phyloP scores from a whole-genome alignment of 2,797 vertebrate species.

The Hypotaenidia philippensis region DNA sequence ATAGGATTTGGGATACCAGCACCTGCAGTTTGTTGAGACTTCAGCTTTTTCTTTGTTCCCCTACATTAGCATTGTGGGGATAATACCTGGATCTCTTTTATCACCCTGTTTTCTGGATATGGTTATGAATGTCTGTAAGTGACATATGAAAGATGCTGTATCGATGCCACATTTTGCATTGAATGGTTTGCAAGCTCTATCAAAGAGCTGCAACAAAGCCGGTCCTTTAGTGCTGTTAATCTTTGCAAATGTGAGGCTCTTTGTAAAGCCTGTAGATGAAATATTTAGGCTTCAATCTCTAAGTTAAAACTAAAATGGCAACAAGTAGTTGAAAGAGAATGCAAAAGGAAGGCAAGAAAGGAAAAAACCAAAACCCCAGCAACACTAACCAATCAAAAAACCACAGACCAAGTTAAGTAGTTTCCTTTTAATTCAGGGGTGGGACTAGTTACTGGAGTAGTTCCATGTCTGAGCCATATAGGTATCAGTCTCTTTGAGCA shows the following conservation, averaged over 20 bases:
- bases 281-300: too few relatives aligned
- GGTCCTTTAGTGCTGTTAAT: not conserved
- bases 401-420: not conserved
- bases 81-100: not conserved
- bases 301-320: too few relatives aligned
- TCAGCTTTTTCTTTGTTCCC: conserved; percentile 4
- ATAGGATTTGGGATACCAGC: not conserved
- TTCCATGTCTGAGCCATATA: not conserved
- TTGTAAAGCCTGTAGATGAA: not conserved
- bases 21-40: not conserved
- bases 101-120: not conserved
- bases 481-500: not conserved
- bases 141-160: not conserved
- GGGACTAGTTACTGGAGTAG: not conserved
- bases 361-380: not conserved
- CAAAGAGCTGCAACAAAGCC: not conserved
- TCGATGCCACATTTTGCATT: not conserved
- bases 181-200: not conserved
- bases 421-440: not conserved
- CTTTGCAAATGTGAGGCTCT: not conserved
- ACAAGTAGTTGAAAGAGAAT: not conserved
- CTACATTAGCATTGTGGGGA: not conserved
- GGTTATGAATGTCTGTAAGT: not conserved
- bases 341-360: not conserved
- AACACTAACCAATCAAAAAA: not conserved